Evolutionary conservation across 1,140 invertebrate species (phyloP), one percentile per base, ranked within the genome.

Genomic region (Drosophila equinoxialis): DNA sequence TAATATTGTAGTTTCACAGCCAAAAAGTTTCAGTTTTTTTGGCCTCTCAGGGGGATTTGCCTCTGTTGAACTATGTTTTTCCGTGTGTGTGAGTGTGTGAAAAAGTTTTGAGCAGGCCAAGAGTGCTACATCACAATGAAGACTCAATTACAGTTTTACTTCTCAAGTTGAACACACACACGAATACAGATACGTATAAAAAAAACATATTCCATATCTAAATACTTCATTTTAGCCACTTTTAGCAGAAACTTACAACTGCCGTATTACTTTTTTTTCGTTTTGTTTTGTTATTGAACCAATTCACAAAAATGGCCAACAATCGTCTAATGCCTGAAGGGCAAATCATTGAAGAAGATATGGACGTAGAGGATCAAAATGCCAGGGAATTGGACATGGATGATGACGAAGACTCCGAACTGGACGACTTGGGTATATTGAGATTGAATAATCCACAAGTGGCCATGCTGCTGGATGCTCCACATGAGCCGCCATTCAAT

Each of bases 381-480:
- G 7, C n/a, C 7, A 51, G 17, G 8, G 45, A 51, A 7, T 5
- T 74, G 59, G 71, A 45, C 23, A 33, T 62, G 7, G 20, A 55
- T 14, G 58, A 60, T 6, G 37, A 68, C 17, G 45, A 68, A 6
- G 68, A 76, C 3, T 65, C 20, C 30, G 37, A 68, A 2, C 37
- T 64, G 61, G 61, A 75, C 14, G 68, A 65, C 5, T 13, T 54
- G 57, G 60, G 71, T 30, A 42, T 66, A n/a, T 64, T 71, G 48
- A 61, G 69, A 7, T 51, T 59, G 1, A 35, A 65, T 41, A 70
- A 76, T 51, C 62, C 61, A 1, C 65, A 64, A n/a, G 41, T 79
- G 17, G 80, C 67, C 13, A 68, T 69, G 35, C 8, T 77, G 8
- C 20, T 82, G n/a, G 81, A 89, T 23, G 80, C 71, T n/a, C 84